Evolutionary conservation across 2,113 vertebrate species (phyloP).

Genomic region (Equus quagga): DNA sequence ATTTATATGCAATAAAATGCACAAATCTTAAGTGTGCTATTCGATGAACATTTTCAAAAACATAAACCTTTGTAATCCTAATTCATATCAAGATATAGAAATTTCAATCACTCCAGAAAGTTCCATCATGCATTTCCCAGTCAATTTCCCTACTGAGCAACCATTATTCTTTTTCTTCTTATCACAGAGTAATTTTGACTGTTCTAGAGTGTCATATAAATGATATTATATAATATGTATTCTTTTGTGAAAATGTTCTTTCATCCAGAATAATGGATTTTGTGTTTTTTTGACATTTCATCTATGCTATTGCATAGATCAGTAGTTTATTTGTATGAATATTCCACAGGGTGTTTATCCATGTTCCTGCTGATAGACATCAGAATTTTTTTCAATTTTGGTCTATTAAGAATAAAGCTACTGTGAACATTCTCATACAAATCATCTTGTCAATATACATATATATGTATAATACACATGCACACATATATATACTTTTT

Average conservation of each 20-base stretch:
- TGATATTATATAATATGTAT: background rate
- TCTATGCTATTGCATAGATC: background rate
- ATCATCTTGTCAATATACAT: background rate
- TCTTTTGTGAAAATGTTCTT: background rate
- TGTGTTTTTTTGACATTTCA: background rate
- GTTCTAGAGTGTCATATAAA: background rate
- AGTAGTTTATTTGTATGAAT: background rate
- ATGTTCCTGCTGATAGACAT: background rate
- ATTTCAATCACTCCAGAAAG: background rate
- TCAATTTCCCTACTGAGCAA: background rate
- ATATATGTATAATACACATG: background rate
- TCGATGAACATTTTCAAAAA: background rate
- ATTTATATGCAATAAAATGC: background rate
- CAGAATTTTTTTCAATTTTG: background rate
- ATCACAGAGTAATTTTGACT: background rate
- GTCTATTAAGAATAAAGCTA: background rate
- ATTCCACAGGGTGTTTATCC: background rate
- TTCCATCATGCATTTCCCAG: background rate
- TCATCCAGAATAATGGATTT: background rate
- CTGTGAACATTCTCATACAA: background rate
- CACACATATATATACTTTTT: background rate
- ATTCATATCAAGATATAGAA: background rate
- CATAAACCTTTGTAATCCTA: background rate
- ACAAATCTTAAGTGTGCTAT: background rate
- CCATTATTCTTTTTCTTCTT: background rate